Evolutionary conservation across 2,888 invertebrate species (phyloP), one percentile per base, ranked within the genome.

Genomic region (Coronaproctus castanopsis): DNA sequence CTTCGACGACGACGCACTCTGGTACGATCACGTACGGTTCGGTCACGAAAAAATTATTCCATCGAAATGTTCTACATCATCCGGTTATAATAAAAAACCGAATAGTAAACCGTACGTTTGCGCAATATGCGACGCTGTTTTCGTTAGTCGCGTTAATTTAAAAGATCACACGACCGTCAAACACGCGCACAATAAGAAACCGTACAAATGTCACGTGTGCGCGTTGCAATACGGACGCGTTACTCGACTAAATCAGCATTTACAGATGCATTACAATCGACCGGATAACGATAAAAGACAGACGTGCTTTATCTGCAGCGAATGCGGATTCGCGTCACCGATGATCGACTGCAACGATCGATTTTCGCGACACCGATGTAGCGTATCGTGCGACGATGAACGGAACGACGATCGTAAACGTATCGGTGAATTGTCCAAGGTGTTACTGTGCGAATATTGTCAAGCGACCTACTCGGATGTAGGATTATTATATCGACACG

Each of bases 141-240:
- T 77, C 64, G 66, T 76, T 2, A 77, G 77, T 66, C 75, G 76
- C 50, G 77, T 77, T 67, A 77, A 77, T 0, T 61, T 77, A 62
- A 75, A 75, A 55, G 77, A 77, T 50, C 77, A 77, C 52, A 67
- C 67, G 64, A 66, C 76, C 74, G 75, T 74, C 58, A 77, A 5
- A 8, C 36, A 36, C 14, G 14, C 14, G 36, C n/a, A n/a, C n/a
- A 36, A 14, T 14, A 14, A 8, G 5, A 36, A 77, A 62, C 77
- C 77, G 18, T 77, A 74, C 70, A 76, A 76, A 66, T 77, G 77
- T 65, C 76, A 77, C 70, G 74, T 77, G 54, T 77, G 77, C 64
- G 67, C 75, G 63, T 76, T 76, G 68, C 75, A 76, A 58, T 66
- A 77, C 60, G 76, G 76, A 2, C 73, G 77, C 0, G 71, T 75